Base-by-base conservation (phyloP, 2,888 invertebrate species). In the Ormia ochracea region DNA sequence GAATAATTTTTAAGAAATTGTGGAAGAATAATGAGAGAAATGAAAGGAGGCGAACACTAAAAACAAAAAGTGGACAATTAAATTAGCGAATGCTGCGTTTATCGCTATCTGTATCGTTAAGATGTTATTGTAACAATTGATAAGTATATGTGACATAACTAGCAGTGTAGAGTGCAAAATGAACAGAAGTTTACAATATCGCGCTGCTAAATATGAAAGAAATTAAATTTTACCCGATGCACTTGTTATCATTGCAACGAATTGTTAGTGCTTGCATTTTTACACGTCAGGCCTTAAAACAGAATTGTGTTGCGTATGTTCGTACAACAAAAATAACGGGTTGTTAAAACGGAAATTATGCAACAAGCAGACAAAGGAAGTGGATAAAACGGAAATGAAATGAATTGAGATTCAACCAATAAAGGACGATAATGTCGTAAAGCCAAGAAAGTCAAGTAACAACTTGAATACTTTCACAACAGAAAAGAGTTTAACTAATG, bases 371-470 rank as follows among this genome's bases (percentile, higher is more conserved):
- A 41, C 70, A 75, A 75, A 75, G 75, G 75, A 79, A 75, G 79
- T 70, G 79, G 59, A 75, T 65, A 75, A 52, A 79, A 19, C 74
- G 79, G 79, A 79, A 70, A 79, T 79, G 69, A 66, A 70, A 59
- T 65, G 59, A 61, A 54, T 50, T 69, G 12, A 59, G 36, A 73
- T 66, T 74, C 58, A n/a, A n/a, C n/a, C n/a, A n/a, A 50, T 12
- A 41, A 23, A 52, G 12, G 41, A 54, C 33, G 48, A 43, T 14
- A 50, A 56, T 36, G 78, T 45, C 50, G 52, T 70, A 70, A n/a
- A 74, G 65, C 38, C 59, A 70, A 75, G 65, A 79, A 50, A 72
- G 33, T 26, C 7, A 17, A 48, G 23, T 38, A 6, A 14, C 17
- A 48, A n/a, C 19, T 45, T 58, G 12, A 26, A 58, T 33, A 6